These are phyloP conservation scores for Emys orbicularis DNA, from an alignment of 2,797 vertebrate species.

Conservation along the genomic window DNA sequence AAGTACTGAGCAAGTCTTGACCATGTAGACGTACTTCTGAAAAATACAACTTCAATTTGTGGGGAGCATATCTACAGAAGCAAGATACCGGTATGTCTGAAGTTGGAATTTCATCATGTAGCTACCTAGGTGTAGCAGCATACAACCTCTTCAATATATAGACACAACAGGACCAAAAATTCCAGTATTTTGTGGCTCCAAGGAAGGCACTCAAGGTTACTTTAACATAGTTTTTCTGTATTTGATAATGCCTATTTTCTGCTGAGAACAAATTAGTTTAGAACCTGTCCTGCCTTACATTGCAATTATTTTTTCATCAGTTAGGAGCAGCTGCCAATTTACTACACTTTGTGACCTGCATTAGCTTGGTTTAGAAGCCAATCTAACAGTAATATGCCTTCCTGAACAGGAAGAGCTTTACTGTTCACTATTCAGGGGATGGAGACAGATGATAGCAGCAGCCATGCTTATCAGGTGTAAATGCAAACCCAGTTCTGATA, in stretches of 20 bases:
- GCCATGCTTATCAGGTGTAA: conserved; percentile 37
- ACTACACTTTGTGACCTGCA: conserved; percentile 53
- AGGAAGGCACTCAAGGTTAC: conserved; percentile 39
- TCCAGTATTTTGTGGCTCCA: conserved; percentile 38
- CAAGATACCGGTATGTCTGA: neutral
- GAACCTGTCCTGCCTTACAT: conserved; percentile 33
- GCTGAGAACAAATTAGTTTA: conserved; percentile 67
- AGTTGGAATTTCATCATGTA: conserved; percentile 10
- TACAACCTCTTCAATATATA: neutral
- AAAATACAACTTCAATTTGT: conserved; percentile 1
- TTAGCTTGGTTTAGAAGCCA: conserved; percentile 63
- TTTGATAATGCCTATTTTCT: conserved; percentile 60
- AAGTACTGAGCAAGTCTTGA: neutral
- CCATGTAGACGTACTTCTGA: neutral
- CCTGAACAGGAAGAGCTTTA: conserved; percentile 35
- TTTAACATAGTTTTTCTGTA: conserved; percentile 34
- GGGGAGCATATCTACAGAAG: neutral
- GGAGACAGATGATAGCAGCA: conserved; percentile 7
- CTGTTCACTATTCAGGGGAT: conserved; percentile 25
- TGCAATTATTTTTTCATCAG: conserved; percentile 72
- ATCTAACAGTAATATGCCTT: conserved; percentile 46
- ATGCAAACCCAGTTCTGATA: conserved; percentile 34
- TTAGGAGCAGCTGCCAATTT: conserved; percentile 66
- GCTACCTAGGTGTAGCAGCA: neutral
- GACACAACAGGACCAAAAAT: neutral